A percentile compares a stretch with the other conserved stretches of the same genome.
Evolutionary conservation across 2,888 invertebrate genomes (phyloP).

Genomic region (Orchesellides sinensis): DNA sequence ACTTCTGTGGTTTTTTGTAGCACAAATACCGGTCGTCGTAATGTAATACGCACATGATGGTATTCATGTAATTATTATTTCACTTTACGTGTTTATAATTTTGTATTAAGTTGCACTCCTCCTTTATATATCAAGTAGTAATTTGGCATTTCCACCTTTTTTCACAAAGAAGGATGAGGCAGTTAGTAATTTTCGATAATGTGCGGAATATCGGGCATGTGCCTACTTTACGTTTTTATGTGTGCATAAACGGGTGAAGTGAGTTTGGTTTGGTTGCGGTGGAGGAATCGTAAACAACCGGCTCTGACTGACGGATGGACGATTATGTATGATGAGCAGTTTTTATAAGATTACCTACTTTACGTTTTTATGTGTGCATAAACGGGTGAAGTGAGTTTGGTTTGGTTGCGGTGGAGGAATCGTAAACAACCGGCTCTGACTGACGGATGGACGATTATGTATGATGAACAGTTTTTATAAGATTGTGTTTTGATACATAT

Average conservation of each 20-base stretch:
- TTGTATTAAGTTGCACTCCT: neutral
- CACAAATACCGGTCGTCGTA: slow-evolving; percentile 1
- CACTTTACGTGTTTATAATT: slow-evolving; percentile 7
- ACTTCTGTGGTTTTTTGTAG: neutral
- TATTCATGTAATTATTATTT: neutral
- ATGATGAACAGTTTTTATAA: slow-evolving; percentile 1
- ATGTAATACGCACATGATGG: neutral
- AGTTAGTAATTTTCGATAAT: neutral
- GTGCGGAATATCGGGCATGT: neutral
- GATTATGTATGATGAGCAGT: neutral
- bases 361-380: neutral
- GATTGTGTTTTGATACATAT: too few species aligned
- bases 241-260: too few species aligned
- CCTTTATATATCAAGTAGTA: neutral
- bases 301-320: neutral
- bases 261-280: too few species aligned
- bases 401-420: neutral
- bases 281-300: neutral
- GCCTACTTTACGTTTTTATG: neutral
- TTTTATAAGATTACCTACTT: too few species aligned
- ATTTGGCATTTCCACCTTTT: slow-evolving; percentile 26
- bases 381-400: too few species aligned
- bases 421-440: neutral
- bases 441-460: neutral
- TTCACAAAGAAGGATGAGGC: neutral